Evolutionary conservation across 2,888 invertebrate genomes (phyloP).

Genomic region (Rhaphigaster nebulosa): DNA sequence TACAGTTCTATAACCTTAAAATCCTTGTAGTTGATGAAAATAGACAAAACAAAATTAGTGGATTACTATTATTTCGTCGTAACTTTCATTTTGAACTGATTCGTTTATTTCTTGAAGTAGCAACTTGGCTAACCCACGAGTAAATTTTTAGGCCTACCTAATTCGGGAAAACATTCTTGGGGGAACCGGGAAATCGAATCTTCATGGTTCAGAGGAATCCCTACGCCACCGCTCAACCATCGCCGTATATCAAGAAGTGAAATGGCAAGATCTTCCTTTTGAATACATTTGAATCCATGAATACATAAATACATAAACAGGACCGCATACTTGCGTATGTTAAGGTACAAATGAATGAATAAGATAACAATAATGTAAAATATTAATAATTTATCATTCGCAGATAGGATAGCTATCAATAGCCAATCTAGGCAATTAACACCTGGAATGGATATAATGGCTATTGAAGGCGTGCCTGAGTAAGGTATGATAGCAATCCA

Average conservation of each 20-base stretch:
- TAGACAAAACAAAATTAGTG: no score
- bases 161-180: neutral
- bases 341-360: neutral
- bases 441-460: neutral
- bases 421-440: neutral
- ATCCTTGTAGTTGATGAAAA: no score
- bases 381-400: neutral
- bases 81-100: no score
- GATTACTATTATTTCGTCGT: no score
- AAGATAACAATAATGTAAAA: neutral
- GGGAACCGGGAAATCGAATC: neutral
- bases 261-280: neutral
- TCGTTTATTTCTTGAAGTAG: neutral
- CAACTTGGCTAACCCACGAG: neutral
- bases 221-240: neutral
- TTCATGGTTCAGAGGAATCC: neutral
- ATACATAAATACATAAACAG: neutral
- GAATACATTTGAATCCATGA: conserved; percentile 35
- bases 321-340: neutral
- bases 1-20: no score
- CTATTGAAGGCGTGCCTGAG: neutral
- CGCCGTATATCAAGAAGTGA: neutral
- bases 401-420: neutral
- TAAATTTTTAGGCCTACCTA: neutral
- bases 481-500: neutral